These are phyloP conservation scores for Clamator glandarius DNA, from an alignment of 2,797 vertebrate genomes.

Conservation along the genomic window DNA sequence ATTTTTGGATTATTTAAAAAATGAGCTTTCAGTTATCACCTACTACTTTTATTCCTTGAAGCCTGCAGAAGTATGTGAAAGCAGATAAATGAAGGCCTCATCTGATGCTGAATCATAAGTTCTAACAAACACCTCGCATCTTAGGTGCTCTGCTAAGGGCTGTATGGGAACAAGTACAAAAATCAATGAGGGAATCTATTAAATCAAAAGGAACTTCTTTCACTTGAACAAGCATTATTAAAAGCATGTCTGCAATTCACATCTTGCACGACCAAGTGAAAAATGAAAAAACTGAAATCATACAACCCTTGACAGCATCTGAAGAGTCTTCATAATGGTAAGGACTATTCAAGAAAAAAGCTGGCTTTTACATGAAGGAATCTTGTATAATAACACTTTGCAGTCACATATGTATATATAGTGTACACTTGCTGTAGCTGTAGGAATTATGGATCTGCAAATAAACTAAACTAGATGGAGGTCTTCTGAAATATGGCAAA, in stretches of 20 bases:
- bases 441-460: background rate
- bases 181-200: background rate
- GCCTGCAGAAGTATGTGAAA: background rate
- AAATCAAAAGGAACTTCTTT: background rate
- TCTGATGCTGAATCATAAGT: background rate
- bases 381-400: background rate
- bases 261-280: background rate
- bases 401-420: background rate
- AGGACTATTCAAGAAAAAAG: background rate
- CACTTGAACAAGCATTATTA: background rate
- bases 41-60: background rate
- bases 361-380: background rate
- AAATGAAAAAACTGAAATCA: background rate
- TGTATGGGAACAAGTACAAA: background rate
- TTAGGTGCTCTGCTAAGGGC: background rate
- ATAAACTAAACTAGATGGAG: background rate
- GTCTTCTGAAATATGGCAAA: background rate
- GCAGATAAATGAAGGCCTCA: background rate
- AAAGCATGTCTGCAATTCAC: background rate
- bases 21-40: background rate
- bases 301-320: background rate
- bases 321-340: background rate
- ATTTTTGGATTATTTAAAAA: background rate
- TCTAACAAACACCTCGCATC: background rate
- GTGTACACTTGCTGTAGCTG: background rate